Percentiles rank a stretch among this genome's conserved stretches.
phyloP scores from a whole-genome alignment of 2,888 invertebrate genomes.

The Spisula subtruncata region DNA sequence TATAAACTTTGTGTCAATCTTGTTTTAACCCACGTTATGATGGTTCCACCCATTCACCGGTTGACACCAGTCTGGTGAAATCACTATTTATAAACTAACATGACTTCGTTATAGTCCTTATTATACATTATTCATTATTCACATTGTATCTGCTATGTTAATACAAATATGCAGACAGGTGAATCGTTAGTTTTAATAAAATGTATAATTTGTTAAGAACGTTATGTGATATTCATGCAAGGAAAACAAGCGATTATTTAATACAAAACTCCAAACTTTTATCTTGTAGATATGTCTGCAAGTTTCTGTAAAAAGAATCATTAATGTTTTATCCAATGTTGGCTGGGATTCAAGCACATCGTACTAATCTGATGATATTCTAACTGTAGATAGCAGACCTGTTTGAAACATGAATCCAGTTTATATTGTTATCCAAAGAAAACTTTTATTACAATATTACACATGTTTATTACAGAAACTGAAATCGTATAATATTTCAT shows the following conservation, averaged over 20 bases:
- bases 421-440: background rate
- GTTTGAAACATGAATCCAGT: background rate
- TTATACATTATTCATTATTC: too few species aligned
- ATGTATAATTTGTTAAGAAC: background rate
- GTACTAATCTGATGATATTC: background rate
- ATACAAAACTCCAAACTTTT: background rate
- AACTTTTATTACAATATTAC: background rate
- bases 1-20: too few species aligned
- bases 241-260: background rate
- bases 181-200: conserved; percentile 2
- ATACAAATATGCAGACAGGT: too few species aligned
- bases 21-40: too few species aligned
- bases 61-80: too few species aligned
- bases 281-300: background rate
- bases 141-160: too few species aligned
- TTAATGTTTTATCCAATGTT: background rate
- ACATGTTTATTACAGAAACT: too few species aligned
- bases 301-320: background rate
- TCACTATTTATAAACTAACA: too few species aligned
- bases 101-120: too few species aligned
- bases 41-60: too few species aligned
- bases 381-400: background rate
- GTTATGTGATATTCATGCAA: background rate
- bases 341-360: background rate
- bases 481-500: too few species aligned